These are phyloP conservation scores for Ophioderma brevispina DNA, from an alignment of 35 echinoderm and acorn worm species.

Conservation along the genomic window DNA sequence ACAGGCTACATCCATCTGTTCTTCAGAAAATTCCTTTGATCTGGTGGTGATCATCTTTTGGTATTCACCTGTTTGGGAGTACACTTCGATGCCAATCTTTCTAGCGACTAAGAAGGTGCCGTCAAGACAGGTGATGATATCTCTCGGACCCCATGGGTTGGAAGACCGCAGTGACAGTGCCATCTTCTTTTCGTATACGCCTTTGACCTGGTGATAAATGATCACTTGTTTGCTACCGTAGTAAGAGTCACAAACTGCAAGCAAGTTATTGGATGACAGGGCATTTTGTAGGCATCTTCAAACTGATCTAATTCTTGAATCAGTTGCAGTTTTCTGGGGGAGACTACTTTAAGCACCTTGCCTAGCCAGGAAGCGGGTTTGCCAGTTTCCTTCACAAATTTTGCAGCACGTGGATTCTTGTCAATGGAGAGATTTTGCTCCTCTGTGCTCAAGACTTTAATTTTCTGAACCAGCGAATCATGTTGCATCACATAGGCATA, in stretches of 20 bases:
- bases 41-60: background rate
- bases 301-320: background rate
- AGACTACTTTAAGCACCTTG: background rate
- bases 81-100: background rate
- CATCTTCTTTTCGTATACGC: background rate
- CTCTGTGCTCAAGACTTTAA: background rate
- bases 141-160: background rate
- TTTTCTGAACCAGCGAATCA: background rate
- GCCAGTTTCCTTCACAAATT: background rate
- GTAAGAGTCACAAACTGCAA: slow-evolving; percentile 1
- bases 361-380: background rate
- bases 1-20: background rate
- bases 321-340: background rate
- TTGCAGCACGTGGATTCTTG: background rate
- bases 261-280: background rate
- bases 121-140: background rate
- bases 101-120: background rate
- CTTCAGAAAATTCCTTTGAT: background rate
- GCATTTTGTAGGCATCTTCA: background rate
- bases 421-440: background rate
- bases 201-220: background rate
- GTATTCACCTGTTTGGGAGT: background rate
- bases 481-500: background rate
- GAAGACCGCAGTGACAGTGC: background rate
- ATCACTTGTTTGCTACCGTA: background rate